Conservation (phyloP, 2,888 invertebrate species). For the Sthenelais limicola region DNA sequence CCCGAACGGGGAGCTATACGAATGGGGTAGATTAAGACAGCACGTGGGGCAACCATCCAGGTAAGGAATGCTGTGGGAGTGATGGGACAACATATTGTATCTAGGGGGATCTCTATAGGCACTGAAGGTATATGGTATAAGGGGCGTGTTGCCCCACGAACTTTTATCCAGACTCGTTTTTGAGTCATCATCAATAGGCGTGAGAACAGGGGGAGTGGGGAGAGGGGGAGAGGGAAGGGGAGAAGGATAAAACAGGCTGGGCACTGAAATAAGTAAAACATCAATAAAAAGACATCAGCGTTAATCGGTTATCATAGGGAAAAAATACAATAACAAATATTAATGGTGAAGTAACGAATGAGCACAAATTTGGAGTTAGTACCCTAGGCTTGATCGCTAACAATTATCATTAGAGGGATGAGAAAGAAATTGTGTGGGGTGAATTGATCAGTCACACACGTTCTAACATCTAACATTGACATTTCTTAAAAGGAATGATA, state of each 20-base stretch:
- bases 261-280: constrained; percentile 8
- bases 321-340: background rate
- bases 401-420: background rate
- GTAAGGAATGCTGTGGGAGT: background rate
- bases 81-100: background rate
- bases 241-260: background rate
- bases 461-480: no score
- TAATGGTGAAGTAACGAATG: background rate
- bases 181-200: no score
- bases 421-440: no score
- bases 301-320: background rate
- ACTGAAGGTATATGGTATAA: background rate
- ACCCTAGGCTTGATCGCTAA: background rate
- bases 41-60: background rate
- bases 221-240: background rate
- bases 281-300: background rate
- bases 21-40: background rate
- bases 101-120: constrained; percentile 15
- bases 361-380: background rate
- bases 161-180: no score
- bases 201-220: background rate
- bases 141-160: no score
- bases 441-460: no score
- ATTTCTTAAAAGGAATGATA: no score
- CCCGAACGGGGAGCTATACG: no score